phyloP scores from a whole-genome alignment of 2,888 invertebrate species.

The Mythimna vitellina region DNA sequence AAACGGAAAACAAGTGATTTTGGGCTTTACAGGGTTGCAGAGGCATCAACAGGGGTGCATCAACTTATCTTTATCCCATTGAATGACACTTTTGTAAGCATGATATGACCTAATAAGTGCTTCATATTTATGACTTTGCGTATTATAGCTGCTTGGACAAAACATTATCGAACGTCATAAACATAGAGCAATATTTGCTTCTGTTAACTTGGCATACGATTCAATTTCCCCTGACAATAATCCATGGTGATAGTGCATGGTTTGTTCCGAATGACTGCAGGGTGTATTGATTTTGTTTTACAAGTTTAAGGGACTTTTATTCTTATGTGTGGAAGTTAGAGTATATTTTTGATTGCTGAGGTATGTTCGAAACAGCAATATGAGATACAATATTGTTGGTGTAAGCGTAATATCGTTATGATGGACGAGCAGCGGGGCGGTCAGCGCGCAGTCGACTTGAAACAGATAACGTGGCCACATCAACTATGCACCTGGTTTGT shows the following conservation, averaged over 20 bases:
- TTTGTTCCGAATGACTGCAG: constrained; percentile 65
- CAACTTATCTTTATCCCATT: constrained; percentile 60
- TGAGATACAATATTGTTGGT: constrained; percentile 89
- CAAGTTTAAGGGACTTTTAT: constrained; percentile 37
- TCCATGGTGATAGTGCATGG: constrained; percentile 59
- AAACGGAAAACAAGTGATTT: constrained; percentile 14
- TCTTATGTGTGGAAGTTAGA: constrained; percentile 24
- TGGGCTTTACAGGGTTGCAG: constrained; percentile 4
- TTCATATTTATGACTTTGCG: constrained; percentile 77
- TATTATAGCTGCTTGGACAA: constrained; percentile 75
- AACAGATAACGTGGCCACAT: constrained; percentile 81
- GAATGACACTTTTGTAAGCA: constrained; percentile 66
- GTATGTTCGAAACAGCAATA: constrained; percentile 69
- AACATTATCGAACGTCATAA: constrained; percentile 53
- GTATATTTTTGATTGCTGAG: constrained; percentile 58
- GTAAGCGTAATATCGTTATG: constrained; percentile 89
- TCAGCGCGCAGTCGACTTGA: constrained; percentile 88
- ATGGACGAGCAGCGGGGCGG: constrained; percentile 86
- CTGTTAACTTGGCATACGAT: constrained; percentile 49
- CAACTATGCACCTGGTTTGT: constrained; percentile 67
- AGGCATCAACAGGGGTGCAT: constrained; percentile 33
- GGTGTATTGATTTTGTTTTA: constrained; percentile 77
- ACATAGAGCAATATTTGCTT: constrained; percentile 35
- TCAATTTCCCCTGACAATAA: constrained; percentile 54
- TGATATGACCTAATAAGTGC: constrained; percentile 73